Evolutionary conservation across 64 coral and sea anemone species (phyloP).

Genomic region (Actinia equina): DNA sequence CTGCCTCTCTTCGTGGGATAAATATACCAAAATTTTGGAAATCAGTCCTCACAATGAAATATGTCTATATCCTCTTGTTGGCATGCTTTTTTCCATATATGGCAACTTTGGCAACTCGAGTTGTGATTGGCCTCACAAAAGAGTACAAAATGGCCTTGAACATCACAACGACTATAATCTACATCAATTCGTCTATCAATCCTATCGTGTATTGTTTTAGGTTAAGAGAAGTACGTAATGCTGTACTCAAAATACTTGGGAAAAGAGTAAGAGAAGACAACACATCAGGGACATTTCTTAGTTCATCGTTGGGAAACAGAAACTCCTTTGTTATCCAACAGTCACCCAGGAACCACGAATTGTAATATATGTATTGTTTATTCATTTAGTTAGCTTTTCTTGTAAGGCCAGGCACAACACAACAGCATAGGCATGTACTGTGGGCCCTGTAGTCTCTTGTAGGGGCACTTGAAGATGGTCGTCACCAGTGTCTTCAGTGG

Average conservation of each 20-base stretch:
- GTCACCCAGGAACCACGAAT: too few relatives aligned
- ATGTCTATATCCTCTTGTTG: background rate
- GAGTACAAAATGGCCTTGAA: slow-evolving; percentile 7
- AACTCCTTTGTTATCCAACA: too few relatives aligned
- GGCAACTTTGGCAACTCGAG: background rate
- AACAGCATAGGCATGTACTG: too few relatives aligned
- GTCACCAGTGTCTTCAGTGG: too few relatives aligned
- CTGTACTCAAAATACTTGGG: background rate
- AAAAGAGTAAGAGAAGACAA: background rate
- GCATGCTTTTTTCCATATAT: background rate
- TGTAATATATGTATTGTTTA: too few relatives aligned
- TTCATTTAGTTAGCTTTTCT: too few relatives aligned
- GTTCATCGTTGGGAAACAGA: too few relatives aligned
- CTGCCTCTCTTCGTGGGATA: background rate
- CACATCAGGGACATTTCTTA: too few relatives aligned
- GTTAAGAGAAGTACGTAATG: background rate
- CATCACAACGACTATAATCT: slow-evolving; percentile 9
- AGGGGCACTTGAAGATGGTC: too few relatives aligned
- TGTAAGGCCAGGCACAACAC: too few relatives aligned
- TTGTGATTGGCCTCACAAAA: background rate
- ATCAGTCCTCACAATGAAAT: slow-evolving; percentile 6
- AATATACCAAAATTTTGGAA: background rate
- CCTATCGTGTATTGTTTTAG: background rate
- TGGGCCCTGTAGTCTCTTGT: too few relatives aligned
- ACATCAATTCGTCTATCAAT: slow-evolving; percentile 14